Evolutionary conservation across 2,113 vertebrate species (phyloP).

Genomic region (Hemiprocne comata): DNA sequence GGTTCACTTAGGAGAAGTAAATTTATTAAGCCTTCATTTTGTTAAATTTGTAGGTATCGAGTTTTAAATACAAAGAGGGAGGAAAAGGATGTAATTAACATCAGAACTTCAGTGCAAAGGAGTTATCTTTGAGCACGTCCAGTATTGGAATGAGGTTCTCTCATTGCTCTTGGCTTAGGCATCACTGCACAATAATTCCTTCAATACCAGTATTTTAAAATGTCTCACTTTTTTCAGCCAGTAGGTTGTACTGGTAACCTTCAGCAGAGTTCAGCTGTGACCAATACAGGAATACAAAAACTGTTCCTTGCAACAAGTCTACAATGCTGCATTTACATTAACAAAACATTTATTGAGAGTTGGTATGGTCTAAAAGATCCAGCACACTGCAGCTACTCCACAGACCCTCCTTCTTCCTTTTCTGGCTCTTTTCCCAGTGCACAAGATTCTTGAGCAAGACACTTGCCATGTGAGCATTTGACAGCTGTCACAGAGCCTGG

Average conservation of each 20-base stretch:
- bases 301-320: background rate
- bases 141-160: background rate
- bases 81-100: background rate
- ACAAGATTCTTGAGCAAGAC: background rate
- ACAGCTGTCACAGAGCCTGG: rapidly evolving
- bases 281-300: background rate
- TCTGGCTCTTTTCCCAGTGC: background rate
- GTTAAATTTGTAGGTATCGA: background rate
- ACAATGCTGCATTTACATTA: rapidly evolving
- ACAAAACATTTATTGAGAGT: background rate
- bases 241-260: background rate
- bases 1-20: background rate
- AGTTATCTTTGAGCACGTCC: background rate
- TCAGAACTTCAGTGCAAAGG: background rate
- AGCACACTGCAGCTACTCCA: background rate
- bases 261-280: background rate
- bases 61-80: background rate
- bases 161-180: background rate
- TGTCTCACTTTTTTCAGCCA: background rate
- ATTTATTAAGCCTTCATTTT: background rate
- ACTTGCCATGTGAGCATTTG: background rate
- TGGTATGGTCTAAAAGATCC: background rate
- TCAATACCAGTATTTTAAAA: background rate
- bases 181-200: background rate
- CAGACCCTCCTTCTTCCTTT: background rate